Percentiles rank a stretch among this genome's conserved stretches.
These are phyloP conservation scores for Leptosomus discolor DNA, from an alignment of 2,113 vertebrate species.

Conservation along the genomic window DNA sequence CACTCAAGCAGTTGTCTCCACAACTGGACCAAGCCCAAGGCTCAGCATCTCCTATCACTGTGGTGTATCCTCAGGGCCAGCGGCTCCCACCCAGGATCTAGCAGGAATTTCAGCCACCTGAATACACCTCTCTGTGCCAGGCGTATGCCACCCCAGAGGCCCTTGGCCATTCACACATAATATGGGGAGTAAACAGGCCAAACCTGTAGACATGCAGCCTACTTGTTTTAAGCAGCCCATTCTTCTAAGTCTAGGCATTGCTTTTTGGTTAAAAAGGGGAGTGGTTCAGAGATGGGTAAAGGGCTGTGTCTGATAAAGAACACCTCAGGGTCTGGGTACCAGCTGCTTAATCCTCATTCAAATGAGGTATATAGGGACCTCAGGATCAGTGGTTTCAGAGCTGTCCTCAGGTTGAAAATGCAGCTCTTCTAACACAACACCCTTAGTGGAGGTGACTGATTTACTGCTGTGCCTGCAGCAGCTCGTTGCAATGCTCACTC, in stretches of 20 bases:
- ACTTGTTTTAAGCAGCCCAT: neutral
- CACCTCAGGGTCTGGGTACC: neutral
- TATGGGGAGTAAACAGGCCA: neutral
- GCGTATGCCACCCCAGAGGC: neutral
- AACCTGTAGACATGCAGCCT: neutral
- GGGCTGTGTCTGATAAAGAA: neutral
- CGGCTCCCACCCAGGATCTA: neutral
- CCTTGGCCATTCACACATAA: neutral
- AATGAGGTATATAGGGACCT: rapidly evolving
- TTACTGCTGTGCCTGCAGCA: neutral
- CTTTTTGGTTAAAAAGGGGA: neutral
- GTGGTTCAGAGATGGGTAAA: neutral
- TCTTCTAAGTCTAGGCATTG: neutral
- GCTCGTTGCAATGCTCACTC: neutral
- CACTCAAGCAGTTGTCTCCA: neutral
- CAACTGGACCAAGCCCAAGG: neutral
- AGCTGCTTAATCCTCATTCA: neutral
- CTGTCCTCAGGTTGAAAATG: neutral
- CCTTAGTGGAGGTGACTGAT: neutral
- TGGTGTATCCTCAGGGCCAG: neutral
- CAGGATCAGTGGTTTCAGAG: neutral
- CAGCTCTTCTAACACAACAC: neutral
- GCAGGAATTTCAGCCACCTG: neutral
- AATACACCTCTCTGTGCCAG: neutral
- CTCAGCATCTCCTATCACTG: neutral